phyloP scores from a whole-genome alignment of 1,140 invertebrate species.

The Nebria ingens region DNA sequence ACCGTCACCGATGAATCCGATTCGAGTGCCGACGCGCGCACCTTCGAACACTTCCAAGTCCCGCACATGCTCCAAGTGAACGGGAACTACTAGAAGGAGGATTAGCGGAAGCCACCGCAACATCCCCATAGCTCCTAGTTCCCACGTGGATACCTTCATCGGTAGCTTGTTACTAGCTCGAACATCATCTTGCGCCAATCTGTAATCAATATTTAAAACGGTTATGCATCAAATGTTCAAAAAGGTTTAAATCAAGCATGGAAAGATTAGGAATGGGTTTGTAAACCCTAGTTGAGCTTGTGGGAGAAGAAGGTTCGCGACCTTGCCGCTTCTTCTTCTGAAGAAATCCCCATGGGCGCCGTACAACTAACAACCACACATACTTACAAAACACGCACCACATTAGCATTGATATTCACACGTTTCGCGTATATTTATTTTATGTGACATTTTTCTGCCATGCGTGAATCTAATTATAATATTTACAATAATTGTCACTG shows the following conservation, averaged over 20 bases:
- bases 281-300: no score
- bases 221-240: no score
- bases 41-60: slow-evolving; percentile 81
- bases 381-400: neutral
- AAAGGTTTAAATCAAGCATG: no score
- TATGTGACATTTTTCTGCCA: no score
- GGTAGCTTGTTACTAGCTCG: slow-evolving; percentile 33
- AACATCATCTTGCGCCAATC: slow-evolving; percentile 28
- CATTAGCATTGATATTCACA: neutral
- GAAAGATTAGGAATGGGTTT: no score
- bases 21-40: slow-evolving; percentile 70
- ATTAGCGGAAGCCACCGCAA: slow-evolving; percentile 26
- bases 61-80: slow-evolving; percentile 53
- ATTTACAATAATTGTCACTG: no score
- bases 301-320: no score
- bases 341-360: neutral
- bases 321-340: no score
- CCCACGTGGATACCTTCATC: slow-evolving; percentile 26
- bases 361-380: neutral
- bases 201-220: no score
- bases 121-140: neutral
- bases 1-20: slow-evolving; percentile 75
- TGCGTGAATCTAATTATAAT: no score
- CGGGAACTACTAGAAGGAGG: neutral
- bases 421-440: no score